A percentile compares a stretch with the other conserved stretches of the same genome.
Conservation (phyloP, 1,140 invertebrate genomes). For the Megalopta genalis region DNA sequence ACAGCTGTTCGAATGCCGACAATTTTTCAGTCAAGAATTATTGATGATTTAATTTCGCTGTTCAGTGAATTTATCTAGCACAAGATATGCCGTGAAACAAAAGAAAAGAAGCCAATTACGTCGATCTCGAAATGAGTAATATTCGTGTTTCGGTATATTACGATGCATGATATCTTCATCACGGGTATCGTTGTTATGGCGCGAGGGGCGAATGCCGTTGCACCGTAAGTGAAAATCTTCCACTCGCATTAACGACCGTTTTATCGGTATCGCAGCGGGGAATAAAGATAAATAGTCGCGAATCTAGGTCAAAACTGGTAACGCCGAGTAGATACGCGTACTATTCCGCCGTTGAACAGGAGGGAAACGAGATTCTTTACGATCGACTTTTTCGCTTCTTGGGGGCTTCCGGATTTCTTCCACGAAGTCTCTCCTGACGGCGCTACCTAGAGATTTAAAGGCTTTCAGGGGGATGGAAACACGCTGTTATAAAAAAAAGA, state of each 20-base stretch:
- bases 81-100: too few species aligned
- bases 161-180: too few species aligned
- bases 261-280: neutral
- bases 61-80: too few species aligned
- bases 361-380: conserved; percentile 41
- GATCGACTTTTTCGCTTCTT: conserved; percentile 26
- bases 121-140: too few species aligned
- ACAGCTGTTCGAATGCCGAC: too few species aligned
- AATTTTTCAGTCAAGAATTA: too few species aligned
- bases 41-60: too few species aligned
- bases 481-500: conserved; percentile 18
- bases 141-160: too few species aligned
- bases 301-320: conserved; percentile 10
- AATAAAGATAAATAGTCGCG: neutral
- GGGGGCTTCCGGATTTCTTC: conserved; percentile 33
- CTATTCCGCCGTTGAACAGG: neutral
- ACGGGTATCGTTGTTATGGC: too few species aligned
- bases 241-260: neutral
- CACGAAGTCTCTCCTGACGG: conserved; percentile 5
- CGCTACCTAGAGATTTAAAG: conserved; percentile 15
- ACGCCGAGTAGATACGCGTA: neutral
- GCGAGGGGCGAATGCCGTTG: too few species aligned
- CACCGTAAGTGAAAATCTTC: neutral
- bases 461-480: conserved; percentile 19
- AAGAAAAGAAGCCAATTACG: too few species aligned